These are phyloP conservation scores for Teleopsis dalmanni DNA, from an alignment of 1,140 invertebrate genomes.

Conservation along the genomic window DNA sequence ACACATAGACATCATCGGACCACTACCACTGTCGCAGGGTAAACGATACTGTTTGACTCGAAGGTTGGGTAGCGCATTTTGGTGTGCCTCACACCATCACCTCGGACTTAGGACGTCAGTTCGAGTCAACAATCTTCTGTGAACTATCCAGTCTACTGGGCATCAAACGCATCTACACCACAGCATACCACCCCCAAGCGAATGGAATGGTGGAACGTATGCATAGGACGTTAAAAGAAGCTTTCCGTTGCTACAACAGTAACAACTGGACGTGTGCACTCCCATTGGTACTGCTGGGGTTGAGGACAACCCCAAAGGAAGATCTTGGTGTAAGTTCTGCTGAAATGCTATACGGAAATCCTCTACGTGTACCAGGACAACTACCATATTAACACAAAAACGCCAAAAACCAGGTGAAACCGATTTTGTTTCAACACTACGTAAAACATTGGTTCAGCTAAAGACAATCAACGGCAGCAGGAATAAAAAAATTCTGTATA, in stretches of 20 bases:
- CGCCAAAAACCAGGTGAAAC: neutral
- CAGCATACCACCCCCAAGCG: constrained; percentile 36
- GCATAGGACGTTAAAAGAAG: constrained; percentile 42
- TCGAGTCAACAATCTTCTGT: too few species aligned
- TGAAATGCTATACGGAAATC: constrained; percentile 20
- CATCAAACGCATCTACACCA: too few species aligned
- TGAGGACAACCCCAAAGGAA: constrained; percentile 15
- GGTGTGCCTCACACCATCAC: too few species aligned
- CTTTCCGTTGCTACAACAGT: constrained; percentile 19
- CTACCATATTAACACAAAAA: constrained; percentile 24
- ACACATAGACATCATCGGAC: too few species aligned
- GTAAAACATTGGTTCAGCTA: constrained; percentile 17
- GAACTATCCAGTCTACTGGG: too few species aligned
- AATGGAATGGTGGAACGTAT: constrained; percentile 44
- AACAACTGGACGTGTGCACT: constrained; percentile 16
- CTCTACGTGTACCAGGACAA: constrained; percentile 33
- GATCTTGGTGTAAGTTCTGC: constrained; percentile 10
- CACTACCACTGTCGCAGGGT: too few species aligned
- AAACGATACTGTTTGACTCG: too few species aligned
- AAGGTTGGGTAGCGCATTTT: too few species aligned
- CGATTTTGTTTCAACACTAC: constrained; percentile 16
- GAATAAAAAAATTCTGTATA: too few species aligned
- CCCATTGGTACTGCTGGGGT: constrained; percentile 23
- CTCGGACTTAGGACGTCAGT: too few species aligned
- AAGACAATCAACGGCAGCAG: too few species aligned